Evolutionary conservation across 2,888 invertebrate species (phyloP), one percentile per base, ranked within the genome.

Genomic region (Pantelozetes paolii): DNA sequence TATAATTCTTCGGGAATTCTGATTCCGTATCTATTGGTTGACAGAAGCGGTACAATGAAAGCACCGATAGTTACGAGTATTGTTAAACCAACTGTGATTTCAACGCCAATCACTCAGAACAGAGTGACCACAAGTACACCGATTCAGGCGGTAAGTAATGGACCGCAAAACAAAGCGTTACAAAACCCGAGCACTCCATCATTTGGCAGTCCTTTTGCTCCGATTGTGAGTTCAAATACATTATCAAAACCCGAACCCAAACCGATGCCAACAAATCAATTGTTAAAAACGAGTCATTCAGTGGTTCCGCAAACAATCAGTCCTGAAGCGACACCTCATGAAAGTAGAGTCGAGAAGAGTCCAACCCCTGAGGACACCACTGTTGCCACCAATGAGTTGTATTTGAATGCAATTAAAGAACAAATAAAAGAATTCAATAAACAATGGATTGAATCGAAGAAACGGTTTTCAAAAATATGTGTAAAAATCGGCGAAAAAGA

Each of bases 351-450:
- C n/a, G n/a, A n/a, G n/a, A n/a, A 64, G 18, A 40, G 36, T n/a
- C 15, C 36, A 3, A 20, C 18, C 1, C 18, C n/a, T 36, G 36
- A 64, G 8, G 18, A n/a, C 1, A 36, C 36, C 2, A 64, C 40
- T 64, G 20, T 36, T n/a, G 9, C 40, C 11, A 9, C 64, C 6
- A 64, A 64, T 36, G 71, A 70, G 20, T 30, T 70, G 30, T 70
- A 57, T 40, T 13, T 28, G 13, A 23, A 57, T 15, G 74, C 54
- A 15, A 70, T 74, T 50, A 32, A 36, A 32, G 70, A 74, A 26
- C 70, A 74, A 71, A 74, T 74, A 18, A 57, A 36, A 6, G 26
- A 74, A 28, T 74, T 74, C 23, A 70, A 30, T 11, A 50, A 71
- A 59, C 6, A 26, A 28, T 18, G 70, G 15, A n/a, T 8, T 6